phyloP scores from a whole-genome alignment of 1,140 invertebrate species.

The Drosophila nebulosa region DNA sequence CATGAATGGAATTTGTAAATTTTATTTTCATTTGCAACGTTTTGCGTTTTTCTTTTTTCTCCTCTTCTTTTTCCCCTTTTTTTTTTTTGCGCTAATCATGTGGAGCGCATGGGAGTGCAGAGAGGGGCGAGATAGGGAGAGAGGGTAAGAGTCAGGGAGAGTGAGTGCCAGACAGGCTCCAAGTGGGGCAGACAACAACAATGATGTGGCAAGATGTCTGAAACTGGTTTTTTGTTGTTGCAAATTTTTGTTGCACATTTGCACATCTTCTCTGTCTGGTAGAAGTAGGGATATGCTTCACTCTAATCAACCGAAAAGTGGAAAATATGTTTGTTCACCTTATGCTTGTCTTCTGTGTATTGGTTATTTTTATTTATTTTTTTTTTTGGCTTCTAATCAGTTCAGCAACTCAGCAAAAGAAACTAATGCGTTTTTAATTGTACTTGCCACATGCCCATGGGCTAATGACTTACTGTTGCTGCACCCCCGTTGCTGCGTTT shows the following conservation, averaged over 20 bases:
- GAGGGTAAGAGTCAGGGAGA: not conserved
- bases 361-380: slow-evolving; percentile 10
- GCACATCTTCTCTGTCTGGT: not conserved
- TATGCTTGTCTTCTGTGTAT: slow-evolving; percentile 1
- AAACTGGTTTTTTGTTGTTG: slow-evolving; percentile 13
- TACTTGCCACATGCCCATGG: slow-evolving; percentile 19
- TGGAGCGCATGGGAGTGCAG: slow-evolving; percentile 32
- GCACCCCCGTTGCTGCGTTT: slow-evolving; percentile 1
- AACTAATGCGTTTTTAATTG: slow-evolving; percentile 69
- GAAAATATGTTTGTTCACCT: not conserved
- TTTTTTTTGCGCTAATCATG: slow-evolving; percentile 63
- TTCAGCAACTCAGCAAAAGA: not conserved
- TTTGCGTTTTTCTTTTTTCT: slow-evolving; percentile 35
- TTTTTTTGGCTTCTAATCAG: slow-evolving; percentile 7
- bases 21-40: slow-evolving; percentile 76
- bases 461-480: slow-evolving; percentile 16
- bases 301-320: not conserved
- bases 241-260: slow-evolving; percentile 10
- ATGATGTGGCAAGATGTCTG: slow-evolving; percentile 43
- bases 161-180: slow-evolving; percentile 23
- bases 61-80: slow-evolving; percentile 18
- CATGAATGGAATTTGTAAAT: slow-evolving; percentile 79
- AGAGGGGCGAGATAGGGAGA: not conserved
- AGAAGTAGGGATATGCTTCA: not conserved
- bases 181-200: slow-evolving; percentile 64